Evolutionary conservation across 2,113 vertebrate species (phyloP), one percentile per base, ranked within the genome.

Genomic region (Triplophysa tibetana): DNA sequence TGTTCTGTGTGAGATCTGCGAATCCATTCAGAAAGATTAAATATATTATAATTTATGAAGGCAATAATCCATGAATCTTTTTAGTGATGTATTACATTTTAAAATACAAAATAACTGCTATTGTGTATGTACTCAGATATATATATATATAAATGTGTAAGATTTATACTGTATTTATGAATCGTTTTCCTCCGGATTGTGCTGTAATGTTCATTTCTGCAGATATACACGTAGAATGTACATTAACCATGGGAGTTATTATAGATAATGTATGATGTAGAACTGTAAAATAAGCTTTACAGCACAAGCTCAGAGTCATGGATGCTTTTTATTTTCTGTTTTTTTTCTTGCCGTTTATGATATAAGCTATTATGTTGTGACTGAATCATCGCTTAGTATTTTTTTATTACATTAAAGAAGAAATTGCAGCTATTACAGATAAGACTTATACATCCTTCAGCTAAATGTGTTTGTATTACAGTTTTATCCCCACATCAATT

Each of bases 301-400:
- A 76, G 87, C 81, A 88, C 84, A 82, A 85, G 78, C 1, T 52
- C 60, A 58, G 78, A 82, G 81, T 43, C 84, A 79, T 66, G 68
- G 66, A 77, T 83, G 79, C 75, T 38, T 77, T n/a, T n/a, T 66
- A 26, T 76, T 81, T 41, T 68, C 60, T 2, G 21, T 26, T 43
- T 21, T 81, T 75, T 84, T 81, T 85, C 83, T 88, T 87, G 87
- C 88, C 91, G 89, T 92, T 90, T 79, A 90, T 91, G 89, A 88
- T 86, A 91, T 92, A 93, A 93, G 90, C 91, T 93, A 91, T 81
- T 83, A 87, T 75, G 88, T 82, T 83, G 86, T 75, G 73, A 82
- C 82, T 85, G 82, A 89, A 91, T 91, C 54, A 3, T 89, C 85
- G 87, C 82, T 86, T 65, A 54, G 62, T 85, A 70, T 68, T 69